phyloP scores from a whole-genome alignment of 2,113 vertebrate genomes.

The Anas platyrhynchos region DNA sequence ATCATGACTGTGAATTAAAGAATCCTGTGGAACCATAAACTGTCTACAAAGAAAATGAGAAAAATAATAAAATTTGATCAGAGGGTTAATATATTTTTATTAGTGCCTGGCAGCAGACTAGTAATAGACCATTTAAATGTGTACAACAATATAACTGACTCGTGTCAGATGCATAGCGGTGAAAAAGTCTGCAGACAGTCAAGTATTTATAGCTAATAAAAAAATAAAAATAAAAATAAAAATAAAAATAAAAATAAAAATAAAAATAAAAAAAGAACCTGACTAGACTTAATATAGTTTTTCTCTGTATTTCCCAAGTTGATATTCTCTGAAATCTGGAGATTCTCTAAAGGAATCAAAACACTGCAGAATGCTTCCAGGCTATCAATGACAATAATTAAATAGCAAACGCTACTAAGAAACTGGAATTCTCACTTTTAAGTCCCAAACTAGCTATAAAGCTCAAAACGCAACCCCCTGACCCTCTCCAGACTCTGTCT shows the following conservation, averaged over 20 bases:
- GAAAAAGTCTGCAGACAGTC: neutral
- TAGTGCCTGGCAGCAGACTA: conserved; percentile 43
- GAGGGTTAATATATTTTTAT: conserved; percentile 56
- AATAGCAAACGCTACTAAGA: neutral
- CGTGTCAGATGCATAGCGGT: neutral
- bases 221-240: neutral
- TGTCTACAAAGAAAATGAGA: conserved; percentile 48
- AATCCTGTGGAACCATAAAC: conserved; percentile 53
- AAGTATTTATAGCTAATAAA: neutral
- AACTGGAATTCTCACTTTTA: neutral
- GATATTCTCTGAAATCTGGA: neutral
- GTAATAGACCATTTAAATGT: conserved; percentile 33
- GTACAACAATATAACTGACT: conserved; percentile 1
- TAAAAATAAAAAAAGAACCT: neutral
- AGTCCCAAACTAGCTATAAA: neutral
- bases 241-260: too few species aligned
- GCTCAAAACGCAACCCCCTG: neutral
- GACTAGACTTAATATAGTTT: neutral
- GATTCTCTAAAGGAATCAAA: neutral
- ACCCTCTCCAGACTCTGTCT: neutral
- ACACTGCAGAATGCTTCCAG: neutral
- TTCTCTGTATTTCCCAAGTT: neutral
- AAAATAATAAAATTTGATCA: conserved; percentile 58
- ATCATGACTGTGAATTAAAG: conserved; percentile 49
- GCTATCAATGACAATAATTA: neutral